phyloP scores from a whole-genome alignment of 2,888 invertebrate species.

The Eristalis arbustorum region DNA sequence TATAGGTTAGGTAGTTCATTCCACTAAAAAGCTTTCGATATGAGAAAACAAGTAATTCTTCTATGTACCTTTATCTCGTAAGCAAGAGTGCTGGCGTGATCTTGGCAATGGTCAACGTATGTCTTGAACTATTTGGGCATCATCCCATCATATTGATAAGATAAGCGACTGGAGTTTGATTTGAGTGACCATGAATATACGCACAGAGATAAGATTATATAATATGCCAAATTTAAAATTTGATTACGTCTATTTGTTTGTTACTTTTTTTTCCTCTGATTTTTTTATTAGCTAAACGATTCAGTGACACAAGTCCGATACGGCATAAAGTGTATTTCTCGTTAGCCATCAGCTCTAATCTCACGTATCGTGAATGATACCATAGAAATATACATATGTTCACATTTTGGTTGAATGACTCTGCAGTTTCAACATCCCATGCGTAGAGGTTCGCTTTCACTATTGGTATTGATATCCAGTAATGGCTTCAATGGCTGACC shows the following conservation, averaged over 20 bases:
- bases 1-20: background rate
- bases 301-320: background rate
- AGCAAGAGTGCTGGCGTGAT: constrained; percentile 28
- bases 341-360: background rate
- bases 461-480: background rate
- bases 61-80: constrained; percentile 9
- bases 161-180: constrained; percentile 12
- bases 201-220: constrained; percentile 3
- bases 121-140: constrained; percentile 6
- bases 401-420: background rate
- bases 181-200: background rate
- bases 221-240: constrained; percentile 10
- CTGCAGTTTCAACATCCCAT: background rate
- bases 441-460: background rate
- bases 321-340: background rate
- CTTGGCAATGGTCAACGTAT: constrained; percentile 1
- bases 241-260: background rate
- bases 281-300: background rate
- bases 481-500: background rate
- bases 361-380: constrained; percentile 9
- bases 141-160: constrained; percentile 30
- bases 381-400: background rate
- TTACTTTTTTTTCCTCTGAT: background rate
- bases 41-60: background rate
- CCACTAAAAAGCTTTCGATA: constrained; percentile 11